phyloP scores from a whole-genome alignment of 2,797 vertebrate genomes.

The Lateolabrax maculatus region DNA sequence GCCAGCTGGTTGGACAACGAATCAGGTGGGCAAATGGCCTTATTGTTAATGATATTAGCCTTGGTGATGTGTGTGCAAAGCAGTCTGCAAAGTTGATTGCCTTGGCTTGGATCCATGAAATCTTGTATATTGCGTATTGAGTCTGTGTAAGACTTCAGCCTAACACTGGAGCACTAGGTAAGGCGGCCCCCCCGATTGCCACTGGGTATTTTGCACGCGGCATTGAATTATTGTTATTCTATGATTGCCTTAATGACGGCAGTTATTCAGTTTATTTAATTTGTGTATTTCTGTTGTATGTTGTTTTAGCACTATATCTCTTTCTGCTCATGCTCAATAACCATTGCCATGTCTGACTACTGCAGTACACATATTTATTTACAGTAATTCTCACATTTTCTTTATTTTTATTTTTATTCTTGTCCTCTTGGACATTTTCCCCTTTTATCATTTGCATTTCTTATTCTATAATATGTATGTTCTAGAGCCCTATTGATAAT shows the following conservation, averaged over 20 bases:
- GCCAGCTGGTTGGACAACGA: too few species aligned
- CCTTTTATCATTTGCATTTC: conserved; percentile 1
- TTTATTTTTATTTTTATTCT: neutral
- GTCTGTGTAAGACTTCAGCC: neutral
- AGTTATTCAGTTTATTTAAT: neutral
- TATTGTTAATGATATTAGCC: too few species aligned
- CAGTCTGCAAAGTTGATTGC: neutral
- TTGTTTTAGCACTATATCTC: neutral
- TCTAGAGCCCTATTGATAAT: conserved; percentile 8
- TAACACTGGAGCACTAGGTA: neutral
- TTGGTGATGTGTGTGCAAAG: neutral
- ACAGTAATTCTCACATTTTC: neutral
- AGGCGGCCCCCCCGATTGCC: neutral
- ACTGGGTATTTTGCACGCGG: neutral
- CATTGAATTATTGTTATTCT: too few species aligned
- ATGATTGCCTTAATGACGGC: neutral
- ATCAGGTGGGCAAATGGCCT: too few species aligned
- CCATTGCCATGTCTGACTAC: neutral
- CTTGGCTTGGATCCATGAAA: neutral
- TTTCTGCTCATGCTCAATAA: neutral
- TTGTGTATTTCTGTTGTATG: neutral
- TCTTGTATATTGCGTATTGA: too few species aligned
- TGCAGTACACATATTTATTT: neutral
- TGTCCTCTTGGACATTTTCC: neutral
- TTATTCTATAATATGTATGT: neutral